A percentile compares a stretch with the other conserved stretches of the same genome.
These are phyloP conservation scores for Pampus argenteus DNA, from an alignment of 2,797 vertebrate species.

Conservation along the genomic window DNA sequence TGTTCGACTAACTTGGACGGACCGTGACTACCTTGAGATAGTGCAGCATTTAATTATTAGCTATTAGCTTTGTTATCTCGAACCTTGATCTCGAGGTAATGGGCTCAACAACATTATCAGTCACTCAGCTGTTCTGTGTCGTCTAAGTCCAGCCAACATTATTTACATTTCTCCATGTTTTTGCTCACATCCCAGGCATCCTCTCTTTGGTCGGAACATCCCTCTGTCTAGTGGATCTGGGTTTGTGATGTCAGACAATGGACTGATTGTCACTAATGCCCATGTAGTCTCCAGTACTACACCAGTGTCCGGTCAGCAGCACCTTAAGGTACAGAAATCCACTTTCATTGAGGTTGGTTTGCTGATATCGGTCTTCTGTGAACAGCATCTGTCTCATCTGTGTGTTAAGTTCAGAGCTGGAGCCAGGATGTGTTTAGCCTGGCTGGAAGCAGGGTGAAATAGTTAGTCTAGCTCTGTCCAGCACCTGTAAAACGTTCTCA, in stretches of 20 bases:
- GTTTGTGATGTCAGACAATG: conserved; percentile 92
- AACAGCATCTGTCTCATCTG: too few species aligned
- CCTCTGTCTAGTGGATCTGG: conserved; percentile 95
- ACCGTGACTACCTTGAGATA: neutral
- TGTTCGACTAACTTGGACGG: neutral
- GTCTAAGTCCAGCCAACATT: neutral
- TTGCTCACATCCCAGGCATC: conserved; percentile 84
- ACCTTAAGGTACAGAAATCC: conserved; percentile 83
- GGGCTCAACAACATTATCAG: neutral
- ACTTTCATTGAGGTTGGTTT: neutral
- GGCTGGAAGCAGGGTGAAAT: too few species aligned
- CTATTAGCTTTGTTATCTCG: too few species aligned
- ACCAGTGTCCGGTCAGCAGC: conserved; percentile 87
- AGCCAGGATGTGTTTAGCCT: too few species aligned
- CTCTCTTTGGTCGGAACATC: conserved; percentile 91
- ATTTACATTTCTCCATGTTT: neutral
- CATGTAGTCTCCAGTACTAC: conserved; percentile 91
- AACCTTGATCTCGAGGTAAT: neutral
- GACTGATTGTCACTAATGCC: conserved; percentile 95
- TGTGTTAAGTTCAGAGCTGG: too few species aligned
- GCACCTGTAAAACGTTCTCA: too few species aligned
- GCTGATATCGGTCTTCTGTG: too few species aligned
- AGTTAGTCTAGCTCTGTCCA: too few species aligned
- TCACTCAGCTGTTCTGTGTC: neutral
- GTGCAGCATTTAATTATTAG: neutral